phyloP scores from a whole-genome alignment of 2,113 vertebrate species.

The Brachypteracias leptosomus region DNA sequence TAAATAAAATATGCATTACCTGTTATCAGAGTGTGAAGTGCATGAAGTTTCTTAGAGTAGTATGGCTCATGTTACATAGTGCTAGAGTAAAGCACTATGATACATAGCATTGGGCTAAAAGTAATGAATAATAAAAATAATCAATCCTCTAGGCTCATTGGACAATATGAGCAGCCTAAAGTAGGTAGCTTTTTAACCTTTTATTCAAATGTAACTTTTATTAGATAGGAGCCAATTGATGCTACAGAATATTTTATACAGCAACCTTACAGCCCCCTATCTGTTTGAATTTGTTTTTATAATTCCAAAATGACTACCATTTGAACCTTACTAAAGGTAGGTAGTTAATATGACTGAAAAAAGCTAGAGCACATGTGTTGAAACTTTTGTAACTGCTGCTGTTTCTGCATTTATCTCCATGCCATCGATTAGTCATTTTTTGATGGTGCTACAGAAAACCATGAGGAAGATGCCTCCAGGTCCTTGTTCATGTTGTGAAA shows the following conservation, averaged over 20 bases:
- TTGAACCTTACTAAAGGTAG: background rate
- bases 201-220: background rate
- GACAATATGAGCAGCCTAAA: background rate
- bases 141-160: background rate
- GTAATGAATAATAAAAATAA: background rate
- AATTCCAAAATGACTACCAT: background rate
- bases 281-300: background rate
- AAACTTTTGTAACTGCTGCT: background rate
- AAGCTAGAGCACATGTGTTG: background rate
- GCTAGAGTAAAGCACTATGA: background rate
- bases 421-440: rapidly evolving
- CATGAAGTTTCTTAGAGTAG: background rate
- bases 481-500: background rate
- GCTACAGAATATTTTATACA: background rate
- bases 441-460: background rate
- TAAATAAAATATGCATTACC: background rate
- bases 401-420: background rate
- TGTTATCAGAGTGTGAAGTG: background rate
- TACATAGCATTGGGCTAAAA: background rate
- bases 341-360: background rate
- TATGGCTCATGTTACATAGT: background rate
- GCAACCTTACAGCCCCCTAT: background rate
- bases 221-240: background rate
- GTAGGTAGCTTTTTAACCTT: background rate
- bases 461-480: background rate